Base-by-base conservation (phyloP, 2,797 vertebrate species). In the Melanotaenia maccullochi region DNA sequence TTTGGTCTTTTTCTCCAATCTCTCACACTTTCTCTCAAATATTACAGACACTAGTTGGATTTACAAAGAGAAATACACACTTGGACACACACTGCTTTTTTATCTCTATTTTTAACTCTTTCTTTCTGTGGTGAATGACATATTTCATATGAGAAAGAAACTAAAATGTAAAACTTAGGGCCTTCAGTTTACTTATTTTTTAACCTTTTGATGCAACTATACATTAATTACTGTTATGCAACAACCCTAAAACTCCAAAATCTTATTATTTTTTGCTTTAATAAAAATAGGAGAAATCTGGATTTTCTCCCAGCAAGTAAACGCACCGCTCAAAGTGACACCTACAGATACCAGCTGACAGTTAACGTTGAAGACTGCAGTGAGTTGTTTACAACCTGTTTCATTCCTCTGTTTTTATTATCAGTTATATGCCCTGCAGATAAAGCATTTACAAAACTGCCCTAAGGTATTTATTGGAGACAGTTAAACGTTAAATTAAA, bases 1-100 rank as follows among this genome's bases (percentile, higher is more conserved):
- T 68, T 81, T 67, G 81, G 62, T 58, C 54, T 68, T 73, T 65
- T 71, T 71, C 68, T 62, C 65, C 44, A 36, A 47, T 52, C 59
- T 0, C 36, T 12, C 52, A 60, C 68, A 52, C 76, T 47, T 62
- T 49, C 69, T 20, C 58, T 75, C 63, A 61, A 38, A 54, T 44
- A 30, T 33, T 56, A 32, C 42, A 0, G 22, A 72, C 0, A 30
- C 22, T 30, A 58, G 32, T 18, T 0, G 11, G 64, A n/a, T 60
- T 38, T 60, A 72, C 30, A 75, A 59, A 71, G 7, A 72, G 16
- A 77, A 32, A 68, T 40, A 65, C 57, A 72, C 59, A 65, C 28
- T 22, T 25, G 54, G 18, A 74, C 71, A 62, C 22, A 74, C 71
- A 72, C 3, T 42, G 7, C 3, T 42, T 30, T 30, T 30, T 30